A percentile compares a stretch with the other conserved stretches of the same genome.
These are phyloP conservation scores for Zeus faber DNA, from an alignment of 2,113 vertebrate genomes.

Conservation along the genomic window DNA sequence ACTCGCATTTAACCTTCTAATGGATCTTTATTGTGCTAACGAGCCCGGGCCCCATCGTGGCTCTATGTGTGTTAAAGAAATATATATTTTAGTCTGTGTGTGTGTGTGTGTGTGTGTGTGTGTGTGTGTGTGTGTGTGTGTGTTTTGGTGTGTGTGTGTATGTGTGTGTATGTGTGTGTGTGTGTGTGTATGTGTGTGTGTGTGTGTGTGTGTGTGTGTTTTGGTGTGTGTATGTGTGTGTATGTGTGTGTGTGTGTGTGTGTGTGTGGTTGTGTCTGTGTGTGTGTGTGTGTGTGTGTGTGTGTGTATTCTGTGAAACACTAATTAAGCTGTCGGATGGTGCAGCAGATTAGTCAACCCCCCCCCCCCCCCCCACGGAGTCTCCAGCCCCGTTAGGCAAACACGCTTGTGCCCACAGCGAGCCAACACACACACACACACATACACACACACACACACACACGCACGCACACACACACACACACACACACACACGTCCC, in stretches of 20 bases:
- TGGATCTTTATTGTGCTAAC: conserved; percentile 70
- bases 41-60: conserved; percentile 46
- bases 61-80: background rate
- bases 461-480: background rate
- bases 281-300: conserved; percentile 16
- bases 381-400: conserved; percentile 62
- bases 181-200: background rate
- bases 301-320: conserved; percentile 43
- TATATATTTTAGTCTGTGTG: background rate
- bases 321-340: conserved; percentile 71
- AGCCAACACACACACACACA: conserved; percentile 46
- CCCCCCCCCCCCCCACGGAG: conserved; percentile 63
- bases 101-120: conserved; percentile 23
- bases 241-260: conserved; percentile 19
- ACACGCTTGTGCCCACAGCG: conserved; percentile 62
- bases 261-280: conserved; percentile 17
- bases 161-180: background rate
- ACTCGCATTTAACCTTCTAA: conserved; percentile 70
- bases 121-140: conserved; percentile 22
- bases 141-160: conserved; percentile 10
- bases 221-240: conserved; percentile 10
- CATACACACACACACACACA: conserved; percentile 10
- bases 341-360: conserved; percentile 60
- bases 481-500: background rate
- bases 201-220: background rate